Conservation (phyloP, 2,888 invertebrate genomes). For the Eulithis testata region DNA sequence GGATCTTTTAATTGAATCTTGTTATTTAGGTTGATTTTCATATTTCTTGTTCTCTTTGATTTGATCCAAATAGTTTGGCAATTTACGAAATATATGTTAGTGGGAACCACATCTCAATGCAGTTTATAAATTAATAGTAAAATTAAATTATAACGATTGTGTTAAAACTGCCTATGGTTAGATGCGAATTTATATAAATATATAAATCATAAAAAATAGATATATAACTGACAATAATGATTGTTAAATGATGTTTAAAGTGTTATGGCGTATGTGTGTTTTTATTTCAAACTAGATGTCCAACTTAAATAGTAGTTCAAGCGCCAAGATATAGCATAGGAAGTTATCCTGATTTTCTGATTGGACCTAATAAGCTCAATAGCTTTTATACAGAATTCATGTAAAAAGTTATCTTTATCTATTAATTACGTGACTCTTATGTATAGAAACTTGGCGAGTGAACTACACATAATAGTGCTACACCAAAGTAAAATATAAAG, state of each 20-base stretch:
- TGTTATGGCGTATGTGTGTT: slow-evolving; percentile 79
- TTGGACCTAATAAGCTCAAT: slow-evolving; percentile 1
- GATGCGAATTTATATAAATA: slow-evolving; percentile 84
- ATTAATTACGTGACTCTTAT: neutral
- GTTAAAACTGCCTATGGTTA: slow-evolving; percentile 83
- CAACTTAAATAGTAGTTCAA: slow-evolving; percentile 67
- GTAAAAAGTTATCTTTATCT: neutral
- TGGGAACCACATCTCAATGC: slow-evolving; percentile 57
- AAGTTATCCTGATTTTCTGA: neutral
- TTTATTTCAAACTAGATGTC: slow-evolving; percentile 69
- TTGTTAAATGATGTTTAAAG: slow-evolving; percentile 84
- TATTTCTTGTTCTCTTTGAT: slow-evolving; percentile 1
- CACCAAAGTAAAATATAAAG: slow-evolving; percentile 62
- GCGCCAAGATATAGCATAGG: slow-evolving; percentile 55
- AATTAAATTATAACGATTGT: slow-evolving; percentile 74
- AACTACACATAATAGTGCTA: slow-evolving; percentile 66
- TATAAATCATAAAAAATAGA: slow-evolving; percentile 79
- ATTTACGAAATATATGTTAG: neutral
- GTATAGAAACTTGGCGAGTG: slow-evolving; percentile 66
- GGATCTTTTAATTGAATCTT: slow-evolving; percentile 43
- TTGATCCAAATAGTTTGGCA: slow-evolving; percentile 1
- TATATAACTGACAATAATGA: slow-evolving; percentile 85
- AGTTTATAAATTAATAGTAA: slow-evolving; percentile 64
- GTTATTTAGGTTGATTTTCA: neutral
- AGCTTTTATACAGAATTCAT: slow-evolving; percentile 5